These are phyloP conservation scores for Sebastes reedi DNA, from an alignment of 2,797 vertebrate species.

Conservation along the genomic window DNA sequence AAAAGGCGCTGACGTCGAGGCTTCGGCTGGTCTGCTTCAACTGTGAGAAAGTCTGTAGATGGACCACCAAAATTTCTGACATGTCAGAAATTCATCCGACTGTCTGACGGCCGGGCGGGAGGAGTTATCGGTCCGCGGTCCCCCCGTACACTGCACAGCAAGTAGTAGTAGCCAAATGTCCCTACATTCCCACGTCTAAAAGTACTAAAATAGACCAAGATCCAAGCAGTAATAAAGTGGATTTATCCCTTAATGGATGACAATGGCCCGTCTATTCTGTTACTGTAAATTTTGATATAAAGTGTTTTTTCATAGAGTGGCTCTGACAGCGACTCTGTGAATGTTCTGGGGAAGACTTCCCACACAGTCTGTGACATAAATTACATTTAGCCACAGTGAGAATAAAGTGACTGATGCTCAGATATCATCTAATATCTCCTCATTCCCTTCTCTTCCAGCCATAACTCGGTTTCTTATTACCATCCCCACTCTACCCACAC, in stretches of 20 bases:
- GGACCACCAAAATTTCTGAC: too few species aligned
- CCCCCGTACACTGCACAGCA: too few species aligned
- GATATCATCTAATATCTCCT: slow-evolving; percentile 50
- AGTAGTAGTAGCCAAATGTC: too few species aligned
- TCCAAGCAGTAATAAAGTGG: neutral
- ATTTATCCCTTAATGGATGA: neutral
- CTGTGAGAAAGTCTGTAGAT: too few species aligned
- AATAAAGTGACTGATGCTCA: slow-evolving; percentile 59
- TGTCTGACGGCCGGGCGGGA: too few species aligned
- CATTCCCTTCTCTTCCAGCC: slow-evolving; percentile 22
- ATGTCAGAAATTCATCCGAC: too few species aligned
- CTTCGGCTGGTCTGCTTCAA: too few species aligned
- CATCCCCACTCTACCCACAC: slow-evolving; percentile 22
- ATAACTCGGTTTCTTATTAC: slow-evolving; percentile 45
- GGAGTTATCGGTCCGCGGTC: too few species aligned
- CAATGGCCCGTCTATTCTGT: neutral
- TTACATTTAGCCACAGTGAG: slow-evolving; percentile 43
- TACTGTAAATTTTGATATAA: neutral
- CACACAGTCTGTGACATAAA: slow-evolving; percentile 43
- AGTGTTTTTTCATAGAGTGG: neutral
- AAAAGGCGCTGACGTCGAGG: too few species aligned
- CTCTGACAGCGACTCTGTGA: slow-evolving; percentile 12
- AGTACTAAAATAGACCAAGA: neutral
- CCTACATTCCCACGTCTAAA: neutral
- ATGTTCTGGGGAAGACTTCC: slow-evolving; percentile 44